Conservation (phyloP, 1,140 invertebrate genomes). For the Amyelois transitella region DNA sequence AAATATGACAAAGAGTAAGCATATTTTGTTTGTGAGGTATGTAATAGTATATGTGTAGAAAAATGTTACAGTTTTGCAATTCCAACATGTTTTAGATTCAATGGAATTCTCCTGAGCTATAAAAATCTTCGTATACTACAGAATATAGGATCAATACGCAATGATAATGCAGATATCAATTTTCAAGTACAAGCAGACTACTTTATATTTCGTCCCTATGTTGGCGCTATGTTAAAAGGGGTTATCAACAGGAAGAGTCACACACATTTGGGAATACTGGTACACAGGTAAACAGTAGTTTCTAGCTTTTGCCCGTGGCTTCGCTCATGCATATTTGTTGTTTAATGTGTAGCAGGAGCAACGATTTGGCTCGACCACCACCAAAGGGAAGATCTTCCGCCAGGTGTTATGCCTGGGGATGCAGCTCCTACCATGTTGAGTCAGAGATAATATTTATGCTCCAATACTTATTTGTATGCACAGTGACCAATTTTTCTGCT, state of each 20-base stretch:
- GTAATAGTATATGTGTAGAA: no score
- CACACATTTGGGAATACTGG: conserved; percentile 78
- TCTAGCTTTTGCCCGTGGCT: no score
- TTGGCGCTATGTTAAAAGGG: conserved; percentile 72
- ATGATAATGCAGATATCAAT: conserved; percentile 77
- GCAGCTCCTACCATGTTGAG: no score
- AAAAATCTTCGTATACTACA: conserved; percentile 77
- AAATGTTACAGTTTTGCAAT: background rate
- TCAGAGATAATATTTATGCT: no score
- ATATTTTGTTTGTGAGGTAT: no score
- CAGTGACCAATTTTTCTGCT: no score
- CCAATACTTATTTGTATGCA: no score
- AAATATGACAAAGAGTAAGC: conserved; percentile 74
- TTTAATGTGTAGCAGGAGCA: no score
- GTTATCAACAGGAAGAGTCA: conserved; percentile 77
- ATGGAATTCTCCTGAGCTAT: conserved; percentile 78
- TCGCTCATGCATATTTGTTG: no score
- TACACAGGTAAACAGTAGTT: conserved; percentile 79
- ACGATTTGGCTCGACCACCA: no score
- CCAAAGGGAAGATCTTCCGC: no score
- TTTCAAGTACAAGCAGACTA: conserved; percentile 79
- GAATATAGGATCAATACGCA: conserved; percentile 69
- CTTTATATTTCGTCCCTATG: conserved; percentile 76
- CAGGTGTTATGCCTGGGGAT: no score
- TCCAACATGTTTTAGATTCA: conserved; percentile 52